phyloP scores from a whole-genome alignment of 2,888 invertebrate species.

The Nematopogon swammerdamellus region DNA sequence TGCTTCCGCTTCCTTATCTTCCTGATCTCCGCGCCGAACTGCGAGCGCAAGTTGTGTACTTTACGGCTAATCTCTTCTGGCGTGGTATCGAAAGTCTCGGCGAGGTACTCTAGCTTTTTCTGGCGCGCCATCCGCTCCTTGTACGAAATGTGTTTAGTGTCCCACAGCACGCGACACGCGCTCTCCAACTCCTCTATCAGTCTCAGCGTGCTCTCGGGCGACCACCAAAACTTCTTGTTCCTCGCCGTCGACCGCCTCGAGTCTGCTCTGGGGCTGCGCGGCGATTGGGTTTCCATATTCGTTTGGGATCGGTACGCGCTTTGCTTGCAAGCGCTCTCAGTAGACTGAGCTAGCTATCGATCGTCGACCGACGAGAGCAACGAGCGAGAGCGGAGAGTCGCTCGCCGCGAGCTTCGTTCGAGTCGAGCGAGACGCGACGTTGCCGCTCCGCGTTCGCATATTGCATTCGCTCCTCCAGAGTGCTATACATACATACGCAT shows the following conservation, averaged over 20 bases:
- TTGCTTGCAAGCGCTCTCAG: neutral
- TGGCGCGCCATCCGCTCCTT: conserved; percentile 29
- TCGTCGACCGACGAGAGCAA: neutral
- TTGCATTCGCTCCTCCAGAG: no score
- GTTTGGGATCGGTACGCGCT: neutral
- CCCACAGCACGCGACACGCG: conserved; percentile 41
- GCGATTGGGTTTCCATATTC: neutral
- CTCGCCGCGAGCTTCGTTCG: no score
- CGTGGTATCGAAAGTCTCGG: conserved; percentile 32
- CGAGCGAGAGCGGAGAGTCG: neutral
- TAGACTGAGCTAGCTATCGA: neutral
- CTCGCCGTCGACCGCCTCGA: neutral
- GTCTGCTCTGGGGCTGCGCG: no score
- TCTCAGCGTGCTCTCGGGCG: conserved; percentile 31
- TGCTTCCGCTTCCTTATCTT: conserved; percentile 33
- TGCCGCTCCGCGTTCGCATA: neutral
- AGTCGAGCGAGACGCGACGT: neutral
- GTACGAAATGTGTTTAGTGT: conserved; percentile 27
- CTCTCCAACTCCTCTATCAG: conserved; percentile 32
- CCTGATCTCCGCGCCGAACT: conserved; percentile 40
- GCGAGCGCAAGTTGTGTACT: conserved; percentile 40
- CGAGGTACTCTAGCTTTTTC: conserved; percentile 28
- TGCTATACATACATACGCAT: no score
- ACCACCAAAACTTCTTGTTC: conserved; percentile 19
- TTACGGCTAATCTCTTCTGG: conserved; percentile 39